These are phyloP conservation scores for Brienomyrus brachyistius DNA, from an alignment of 2,113 vertebrate species.

Conservation along the genomic window DNA sequence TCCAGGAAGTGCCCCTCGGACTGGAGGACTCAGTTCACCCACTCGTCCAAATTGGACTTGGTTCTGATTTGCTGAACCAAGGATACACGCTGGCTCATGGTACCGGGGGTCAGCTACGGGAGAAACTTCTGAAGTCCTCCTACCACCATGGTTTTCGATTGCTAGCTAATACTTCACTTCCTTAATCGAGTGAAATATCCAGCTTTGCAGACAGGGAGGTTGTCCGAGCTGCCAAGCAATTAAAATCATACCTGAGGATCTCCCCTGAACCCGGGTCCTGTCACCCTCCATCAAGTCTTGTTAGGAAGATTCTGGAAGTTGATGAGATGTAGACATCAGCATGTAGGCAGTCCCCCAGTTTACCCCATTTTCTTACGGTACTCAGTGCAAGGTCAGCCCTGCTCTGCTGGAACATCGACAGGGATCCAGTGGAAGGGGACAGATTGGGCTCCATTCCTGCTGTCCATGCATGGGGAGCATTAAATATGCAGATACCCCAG, in stretches of 20 bases:
- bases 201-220: neutral
- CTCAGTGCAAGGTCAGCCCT: neutral
- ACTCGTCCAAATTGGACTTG: neutral
- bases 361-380: neutral
- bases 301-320: neutral
- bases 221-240: neutral
- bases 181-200: neutral
- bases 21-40: neutral
- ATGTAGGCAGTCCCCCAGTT: neutral
- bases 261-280: neutral
- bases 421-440: neutral
- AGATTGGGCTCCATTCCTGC: neutral
- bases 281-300: neutral
- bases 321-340: neutral
- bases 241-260: neutral
- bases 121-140: neutral
- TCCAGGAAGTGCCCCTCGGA: neutral
- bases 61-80: neutral
- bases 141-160: neutral
- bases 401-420: neutral
- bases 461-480: neutral
- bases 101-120: neutral
- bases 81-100: neutral
- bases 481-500: neutral
- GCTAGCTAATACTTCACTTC: neutral